phyloP scores from a whole-genome alignment of 2,113 vertebrate genomes.

The Eptesicus fuscus region DNA sequence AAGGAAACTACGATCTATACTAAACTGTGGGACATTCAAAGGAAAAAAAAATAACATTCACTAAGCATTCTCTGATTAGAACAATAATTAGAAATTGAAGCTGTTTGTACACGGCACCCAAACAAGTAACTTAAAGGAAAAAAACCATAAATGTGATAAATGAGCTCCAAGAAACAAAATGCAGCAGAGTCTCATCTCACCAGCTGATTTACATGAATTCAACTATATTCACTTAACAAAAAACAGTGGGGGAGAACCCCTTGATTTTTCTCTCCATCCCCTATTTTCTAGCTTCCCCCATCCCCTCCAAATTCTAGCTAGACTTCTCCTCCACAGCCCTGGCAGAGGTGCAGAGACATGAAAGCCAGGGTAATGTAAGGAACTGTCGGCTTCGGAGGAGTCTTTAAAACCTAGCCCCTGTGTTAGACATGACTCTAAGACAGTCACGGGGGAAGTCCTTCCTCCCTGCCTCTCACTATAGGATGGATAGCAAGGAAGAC shows the following conservation, averaged over 20 bases:
- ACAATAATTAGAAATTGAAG: background rate
- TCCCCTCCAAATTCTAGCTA: background rate
- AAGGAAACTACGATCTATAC: background rate
- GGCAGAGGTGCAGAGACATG: background rate
- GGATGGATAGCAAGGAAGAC: background rate
- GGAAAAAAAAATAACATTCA: background rate
- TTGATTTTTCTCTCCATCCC: background rate
- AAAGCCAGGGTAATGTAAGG: background rate
- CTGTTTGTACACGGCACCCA: background rate
- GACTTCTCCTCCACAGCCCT: background rate
- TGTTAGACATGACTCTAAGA: background rate
- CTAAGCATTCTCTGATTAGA: background rate
- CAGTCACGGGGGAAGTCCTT: background rate
- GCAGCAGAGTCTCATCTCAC: background rate
- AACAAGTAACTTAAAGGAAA: background rate
- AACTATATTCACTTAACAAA: background rate
- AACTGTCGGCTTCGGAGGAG: background rate
- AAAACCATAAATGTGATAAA: background rate
- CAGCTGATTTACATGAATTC: background rate
- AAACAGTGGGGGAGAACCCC: background rate
- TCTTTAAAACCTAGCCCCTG: background rate
- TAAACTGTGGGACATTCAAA: conserved; percentile 2
- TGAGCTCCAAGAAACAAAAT: background rate
- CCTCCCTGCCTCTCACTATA: background rate
- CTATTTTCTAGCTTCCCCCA: too few species aligned